These are phyloP conservation scores for Harpagoxenus sublaevis DNA, from an alignment of 2,888 invertebrate species.

Conservation along the genomic window DNA sequence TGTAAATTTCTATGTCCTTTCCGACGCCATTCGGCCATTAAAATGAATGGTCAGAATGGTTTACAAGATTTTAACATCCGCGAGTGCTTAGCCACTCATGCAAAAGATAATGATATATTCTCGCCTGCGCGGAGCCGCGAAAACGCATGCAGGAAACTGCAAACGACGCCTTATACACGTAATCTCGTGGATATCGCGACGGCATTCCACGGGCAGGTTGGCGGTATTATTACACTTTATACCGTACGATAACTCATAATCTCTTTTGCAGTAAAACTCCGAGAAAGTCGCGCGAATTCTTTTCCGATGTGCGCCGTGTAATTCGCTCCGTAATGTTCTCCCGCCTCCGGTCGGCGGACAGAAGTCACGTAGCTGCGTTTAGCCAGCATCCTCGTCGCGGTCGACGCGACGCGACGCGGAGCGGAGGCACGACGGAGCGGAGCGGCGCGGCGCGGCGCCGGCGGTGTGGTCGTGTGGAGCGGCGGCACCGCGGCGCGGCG, in stretches of 20 bases:
- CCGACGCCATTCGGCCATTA: not conserved
- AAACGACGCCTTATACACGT: conserved; percentile 35
- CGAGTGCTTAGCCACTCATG: not conserved
- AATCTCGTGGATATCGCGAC: conserved; percentile 27
- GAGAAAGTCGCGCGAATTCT: conserved; percentile 49
- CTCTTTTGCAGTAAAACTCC: conserved; percentile 39
- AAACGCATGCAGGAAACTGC: conserved; percentile 33
- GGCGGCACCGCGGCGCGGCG: not conserved
- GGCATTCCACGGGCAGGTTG: conserved; percentile 14
- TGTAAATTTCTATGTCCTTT: no score
- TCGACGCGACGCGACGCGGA: conserved; percentile 1
- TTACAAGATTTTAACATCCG: not conserved
- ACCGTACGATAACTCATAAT: conserved; percentile 51
- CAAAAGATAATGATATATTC: conserved; percentile 36
- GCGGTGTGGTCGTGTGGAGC: not conserved
- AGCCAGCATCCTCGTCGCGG: conserved; percentile 48
- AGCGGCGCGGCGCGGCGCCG: not conserved
- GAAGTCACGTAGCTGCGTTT: conserved; percentile 51
- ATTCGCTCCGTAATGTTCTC: conserved; percentile 30
- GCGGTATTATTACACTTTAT: conserved; percentile 35
- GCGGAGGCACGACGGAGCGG: not conserved
- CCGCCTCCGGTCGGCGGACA: conserved; percentile 18
- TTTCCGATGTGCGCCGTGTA: conserved; percentile 54
- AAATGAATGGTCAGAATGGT: not conserved
- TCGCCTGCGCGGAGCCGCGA: not conserved